Base-by-base conservation (phyloP, 2,797 vertebrate species). In the Sebastes nivosus region DNA sequence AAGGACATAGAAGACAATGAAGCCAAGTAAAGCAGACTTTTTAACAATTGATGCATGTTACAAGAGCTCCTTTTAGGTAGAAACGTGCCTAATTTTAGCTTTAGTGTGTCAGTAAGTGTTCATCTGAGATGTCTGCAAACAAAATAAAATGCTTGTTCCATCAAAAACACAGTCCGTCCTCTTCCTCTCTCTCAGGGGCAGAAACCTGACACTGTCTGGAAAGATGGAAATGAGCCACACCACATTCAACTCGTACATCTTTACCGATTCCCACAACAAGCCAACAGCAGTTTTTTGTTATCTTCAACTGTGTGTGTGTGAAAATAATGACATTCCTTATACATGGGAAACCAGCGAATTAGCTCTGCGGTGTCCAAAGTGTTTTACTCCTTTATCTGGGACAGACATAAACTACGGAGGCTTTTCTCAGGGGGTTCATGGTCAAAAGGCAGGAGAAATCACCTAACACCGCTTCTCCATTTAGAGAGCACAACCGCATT, bases 371-470 rank as follows among this genome's bases (percentile, higher is more conserved):
- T 22, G 66, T 60, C 82, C 30, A 27, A 42, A 46, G 67, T 25
- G 38, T 52, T 52, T 42, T 6, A 4, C 66, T 64, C 42, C 79
- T 91, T n/a, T 91, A 93, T 93, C 92, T 72, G 18, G 13, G 57
- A 27, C 61, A 91, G 86, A 92, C 75, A 29, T 83, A 92, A 93
- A 93, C 85, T 77, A 60, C 5, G 1, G 25, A 18, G 32, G 61
- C 66, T 72, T 75, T 89, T 89, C 87, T 88, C 89, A 88, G 36
- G 77, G 79, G 24, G 67, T 68, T 87, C 76, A 66, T 1, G 14
- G 50, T 7, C 42, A 82, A 52, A 70, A 68, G 55, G 67, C 18
- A 4, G 59, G 24, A 69, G 6, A 50, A 69, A 75, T n/a, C 20
- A 9, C 32, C 79, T 29, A 29, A 67, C 54, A 65, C 25, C 52